Percentiles rank a stretch among this genome's conserved stretches.
These are phyloP conservation scores for Crossocerus cetratus DNA, from an alignment of 2,888 invertebrate genomes.

Conservation along the genomic window DNA sequence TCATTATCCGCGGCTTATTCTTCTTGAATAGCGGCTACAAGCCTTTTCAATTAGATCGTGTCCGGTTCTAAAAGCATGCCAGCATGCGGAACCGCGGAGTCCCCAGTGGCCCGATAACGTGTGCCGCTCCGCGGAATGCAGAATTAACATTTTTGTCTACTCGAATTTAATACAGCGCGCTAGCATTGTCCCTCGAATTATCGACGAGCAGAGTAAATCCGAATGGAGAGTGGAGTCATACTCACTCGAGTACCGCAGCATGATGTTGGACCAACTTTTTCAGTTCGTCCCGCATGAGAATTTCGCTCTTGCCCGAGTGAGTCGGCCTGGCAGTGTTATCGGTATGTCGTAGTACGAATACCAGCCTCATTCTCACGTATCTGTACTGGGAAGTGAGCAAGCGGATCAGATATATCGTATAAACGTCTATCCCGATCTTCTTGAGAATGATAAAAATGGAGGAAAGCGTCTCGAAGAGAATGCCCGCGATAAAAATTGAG, in stretches of 20 bases:
- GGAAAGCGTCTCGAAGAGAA: slow-evolving; percentile 35
- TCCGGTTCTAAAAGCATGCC: background rate
- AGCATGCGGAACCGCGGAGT: background rate
- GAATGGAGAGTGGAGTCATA: background rate
- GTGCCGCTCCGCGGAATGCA: too few species aligned
- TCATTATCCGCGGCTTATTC: background rate
- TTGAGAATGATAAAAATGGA: slow-evolving; percentile 27
- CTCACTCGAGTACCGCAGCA: slow-evolving; percentile 44
- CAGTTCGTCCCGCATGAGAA: slow-evolving; percentile 22
- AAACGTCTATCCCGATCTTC: slow-evolving; percentile 56
- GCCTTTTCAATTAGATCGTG: slow-evolving; percentile 10
- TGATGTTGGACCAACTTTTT: slow-evolving; percentile 43
- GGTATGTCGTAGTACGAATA: slow-evolving; percentile 28
- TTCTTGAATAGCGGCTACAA: background rate
- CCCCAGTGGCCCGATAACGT: background rate
- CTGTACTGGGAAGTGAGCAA: slow-evolving; percentile 56
- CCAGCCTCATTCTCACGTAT: slow-evolving; percentile 44
- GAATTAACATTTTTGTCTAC: too few species aligned
- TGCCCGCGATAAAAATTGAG: slow-evolving; percentile 37
- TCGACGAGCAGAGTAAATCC: too few species aligned
- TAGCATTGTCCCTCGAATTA: too few species aligned
- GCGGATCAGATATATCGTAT: slow-evolving; percentile 53
- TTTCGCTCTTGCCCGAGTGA: background rate
- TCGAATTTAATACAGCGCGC: too few species aligned
- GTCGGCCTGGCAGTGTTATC: background rate